Evolutionary conservation across 1,140 invertebrate species (phyloP).

Genomic region (Anastrepha obliqua): DNA sequence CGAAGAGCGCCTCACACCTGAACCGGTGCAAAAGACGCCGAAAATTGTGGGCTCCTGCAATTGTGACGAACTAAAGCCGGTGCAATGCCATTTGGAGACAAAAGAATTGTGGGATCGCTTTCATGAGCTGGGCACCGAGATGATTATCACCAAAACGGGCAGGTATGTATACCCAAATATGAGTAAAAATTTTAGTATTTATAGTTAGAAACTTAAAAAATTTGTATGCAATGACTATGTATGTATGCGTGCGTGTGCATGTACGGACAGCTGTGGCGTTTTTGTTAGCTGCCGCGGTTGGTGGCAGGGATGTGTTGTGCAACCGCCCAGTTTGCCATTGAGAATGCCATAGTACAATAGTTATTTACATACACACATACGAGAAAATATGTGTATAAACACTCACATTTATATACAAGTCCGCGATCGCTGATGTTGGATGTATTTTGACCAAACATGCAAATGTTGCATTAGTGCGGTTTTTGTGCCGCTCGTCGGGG

Average conservation of each 20-base stretch:
- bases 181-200: not conserved
- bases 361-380: not conserved
- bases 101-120: conserved; percentile 96
- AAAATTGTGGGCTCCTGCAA: conserved; percentile 81
- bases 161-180: conserved; percentile 80
- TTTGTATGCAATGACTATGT: not conserved
- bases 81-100: conserved; percentile 93
- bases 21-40: conserved; percentile 72
- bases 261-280: not conserved
- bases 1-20: conserved; percentile 71
- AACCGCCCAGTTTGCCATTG: not conserved
- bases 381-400: not conserved
- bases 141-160: conserved; percentile 99
- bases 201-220: no score
- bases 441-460: conserved; percentile 37
- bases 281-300: not conserved
- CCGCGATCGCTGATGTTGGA: conserved; percentile 17
- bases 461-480: conserved; percentile 53
- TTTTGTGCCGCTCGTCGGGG: not conserved
- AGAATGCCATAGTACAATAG: not conserved
- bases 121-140: conserved; percentile 95
- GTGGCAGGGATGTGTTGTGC: not conserved
- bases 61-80: conserved; percentile 87
- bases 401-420: not conserved
- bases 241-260: not conserved